Base-by-base conservation (phyloP, 1,140 invertebrate genomes). In the Drosophila tsacasi region DNA sequence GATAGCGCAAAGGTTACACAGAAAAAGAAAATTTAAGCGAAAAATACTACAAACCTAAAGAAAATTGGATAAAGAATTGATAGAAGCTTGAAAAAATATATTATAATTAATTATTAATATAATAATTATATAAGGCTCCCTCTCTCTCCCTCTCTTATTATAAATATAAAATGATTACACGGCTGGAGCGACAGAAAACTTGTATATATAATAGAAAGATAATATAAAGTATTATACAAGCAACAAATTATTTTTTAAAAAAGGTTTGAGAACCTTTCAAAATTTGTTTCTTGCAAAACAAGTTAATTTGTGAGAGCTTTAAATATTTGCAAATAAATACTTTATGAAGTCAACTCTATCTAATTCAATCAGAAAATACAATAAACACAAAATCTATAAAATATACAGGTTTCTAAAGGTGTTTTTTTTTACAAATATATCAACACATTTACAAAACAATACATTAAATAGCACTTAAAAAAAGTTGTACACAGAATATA, bases 1-100 rank as follows among this genome's bases (percentile, higher is more conserved):
- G 39, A 65, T 65, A 61, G 5, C 55, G 19, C 23, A n/a, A 44
- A 44, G 27, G 13, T 17, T 62, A 27, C 63, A 65, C 63, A 4
- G 5, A 13, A 32, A 65, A 47, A 42, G 32, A 35, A 55, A 23
- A 1, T 10, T 5, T 3, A 17, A 65, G 8, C 32, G 30, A 27
- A 5, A n/a, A 40, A 9, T 39, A 47, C n/a, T 19, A 47, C 15
- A 25, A 50, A 13, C n/a, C 10, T n/a, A 21, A 21, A 2, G 1
- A 21, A 21, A 19, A 13, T n/a, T 2, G 5, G 3, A 13, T 32
- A 2, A 30, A 27, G 15, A 49, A 27, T 10, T 49, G 15, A 17
- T 25, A 15, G 19, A 13, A 1, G 42, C 42, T 5, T 19, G 19
- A 15, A 47, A 47, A 23, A 3, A 23, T 13, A 23, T 19, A 44